Base-by-base conservation (phyloP, 2,888 invertebrate species). In the Tiliacea aurago region DNA sequence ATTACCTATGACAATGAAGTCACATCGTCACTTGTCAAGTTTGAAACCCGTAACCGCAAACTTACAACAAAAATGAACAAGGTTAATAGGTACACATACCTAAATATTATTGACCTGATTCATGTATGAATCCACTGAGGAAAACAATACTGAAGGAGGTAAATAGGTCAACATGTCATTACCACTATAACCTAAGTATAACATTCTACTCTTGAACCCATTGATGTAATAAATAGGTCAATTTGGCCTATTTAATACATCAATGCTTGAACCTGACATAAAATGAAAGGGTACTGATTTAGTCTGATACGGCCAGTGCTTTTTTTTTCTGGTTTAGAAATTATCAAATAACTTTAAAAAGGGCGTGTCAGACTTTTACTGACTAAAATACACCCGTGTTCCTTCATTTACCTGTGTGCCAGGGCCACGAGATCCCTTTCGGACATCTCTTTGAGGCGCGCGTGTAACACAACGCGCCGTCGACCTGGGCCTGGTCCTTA, bases 141-240 rank as follows among this genome's bases (percentile, higher is more conserved):
- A 49, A 53, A 75, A 61, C 18, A 67, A 47, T 33, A 61, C 18
- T 45, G 20, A 61, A 47, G 33, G 51, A 56, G 56, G 28, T 47
- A 59, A 63, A 73, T 49, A 74, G 66, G 75, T 75, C 58, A 74
- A 45, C 4, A 28, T 66, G 65, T 74, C 65, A 75, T 75, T 53
- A 53, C 28, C 43, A 18, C 20, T 53, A 2, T 2, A n/a, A n/a
- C n/a, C n/a, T n/a, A n/a, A n/a, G n/a, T n/a, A n/a, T n/a, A 13
- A 0, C 1, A 3, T 73, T 73, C 13, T 33, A 20, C 20, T 28
- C 45, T 75, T 59, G 53, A 67, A 61, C 28, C 28, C n/a, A n/a
- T n/a, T n/a, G n/a, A n/a, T n/a, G n/a, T n/a, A n/a, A n/a, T n/a
- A n/a, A n/a, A n/a, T n/a, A n/a, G n/a, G n/a, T n/a, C n/a, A n/a